Conservation (phyloP, 2,113 vertebrate genomes). For the Lanius collurio region DNA sequence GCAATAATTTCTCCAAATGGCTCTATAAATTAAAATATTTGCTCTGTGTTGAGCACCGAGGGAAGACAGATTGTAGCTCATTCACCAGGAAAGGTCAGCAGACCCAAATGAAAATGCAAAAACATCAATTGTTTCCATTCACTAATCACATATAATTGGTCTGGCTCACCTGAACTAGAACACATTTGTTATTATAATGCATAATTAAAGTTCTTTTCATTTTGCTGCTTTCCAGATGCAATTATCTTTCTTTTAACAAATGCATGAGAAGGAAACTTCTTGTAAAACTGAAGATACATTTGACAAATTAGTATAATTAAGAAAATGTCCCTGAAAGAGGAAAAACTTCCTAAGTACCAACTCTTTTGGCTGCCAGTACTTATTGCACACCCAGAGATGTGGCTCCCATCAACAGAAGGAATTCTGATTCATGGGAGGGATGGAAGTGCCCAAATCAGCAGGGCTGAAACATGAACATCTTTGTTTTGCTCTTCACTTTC, state of each 20-base stretch:
- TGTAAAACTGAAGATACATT: constrained; percentile 41
- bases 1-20: constrained; percentile 16
- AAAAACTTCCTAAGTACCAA: not conserved
- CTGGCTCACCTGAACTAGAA: constrained; percentile 55
- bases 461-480: not conserved
- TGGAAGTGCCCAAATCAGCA: not conserved
- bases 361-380: not conserved
- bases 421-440: not conserved
- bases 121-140: constrained; percentile 58
- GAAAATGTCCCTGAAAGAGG: constrained; percentile 15
- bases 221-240: constrained; percentile 53
- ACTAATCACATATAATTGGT: constrained; percentile 57
- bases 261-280: constrained; percentile 7
- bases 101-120: constrained; percentile 35
- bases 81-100: constrained; percentile 17
- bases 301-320: constrained; percentile 55
- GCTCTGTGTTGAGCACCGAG: not conserved
- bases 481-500: not conserved
- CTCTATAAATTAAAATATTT: constrained; percentile 42
- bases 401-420: not conserved
- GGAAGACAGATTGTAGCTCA: constrained; percentile 12
- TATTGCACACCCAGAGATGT: not conserved
- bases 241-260: constrained; percentile 54
- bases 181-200: constrained; percentile 51
- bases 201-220: constrained; percentile 59